These are phyloP conservation scores for Hydropotes inermis DNA, from an alignment of 2,113 vertebrate genomes.

Conservation along the genomic window DNA sequence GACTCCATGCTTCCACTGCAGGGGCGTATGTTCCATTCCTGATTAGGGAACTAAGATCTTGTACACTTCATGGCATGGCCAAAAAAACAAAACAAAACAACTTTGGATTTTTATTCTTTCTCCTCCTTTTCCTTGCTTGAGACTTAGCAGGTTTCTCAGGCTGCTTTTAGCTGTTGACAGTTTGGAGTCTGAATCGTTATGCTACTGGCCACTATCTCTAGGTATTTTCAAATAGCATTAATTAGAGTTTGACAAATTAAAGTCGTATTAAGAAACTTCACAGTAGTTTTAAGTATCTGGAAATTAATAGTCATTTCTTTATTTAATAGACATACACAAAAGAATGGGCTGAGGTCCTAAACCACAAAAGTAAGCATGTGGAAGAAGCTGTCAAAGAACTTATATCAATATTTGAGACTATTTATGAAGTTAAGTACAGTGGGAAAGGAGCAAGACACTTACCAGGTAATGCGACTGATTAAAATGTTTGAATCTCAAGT, in stretches of 20 bases:
- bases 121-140: background rate
- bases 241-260: background rate
- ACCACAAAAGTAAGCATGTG: constrained; percentile 81
- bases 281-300: background rate
- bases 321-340: constrained; percentile 79
- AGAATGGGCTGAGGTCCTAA: constrained; percentile 81
- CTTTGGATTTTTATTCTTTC: background rate
- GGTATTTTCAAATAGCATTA: background rate
- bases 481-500: background rate
- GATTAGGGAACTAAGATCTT: background rate
- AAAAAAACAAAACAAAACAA: background rate
- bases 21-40: background rate
- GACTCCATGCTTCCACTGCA: background rate
- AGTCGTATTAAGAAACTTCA: background rate
- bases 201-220: background rate
- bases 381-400: constrained; percentile 85
- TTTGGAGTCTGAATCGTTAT: background rate
- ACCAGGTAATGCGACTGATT: constrained; percentile 47
- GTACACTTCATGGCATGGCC: background rate
- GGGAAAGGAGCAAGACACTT: constrained; percentile 45
- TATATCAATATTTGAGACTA: constrained; percentile 77
- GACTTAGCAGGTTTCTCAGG: background rate
- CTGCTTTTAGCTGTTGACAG: background rate
- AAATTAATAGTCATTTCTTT: constrained; percentile 52
- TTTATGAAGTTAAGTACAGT: constrained; percentile 77